These are phyloP conservation scores for Lypha dubia DNA, from an alignment of 2,888 invertebrate genomes.

Conservation along the genomic window DNA sequence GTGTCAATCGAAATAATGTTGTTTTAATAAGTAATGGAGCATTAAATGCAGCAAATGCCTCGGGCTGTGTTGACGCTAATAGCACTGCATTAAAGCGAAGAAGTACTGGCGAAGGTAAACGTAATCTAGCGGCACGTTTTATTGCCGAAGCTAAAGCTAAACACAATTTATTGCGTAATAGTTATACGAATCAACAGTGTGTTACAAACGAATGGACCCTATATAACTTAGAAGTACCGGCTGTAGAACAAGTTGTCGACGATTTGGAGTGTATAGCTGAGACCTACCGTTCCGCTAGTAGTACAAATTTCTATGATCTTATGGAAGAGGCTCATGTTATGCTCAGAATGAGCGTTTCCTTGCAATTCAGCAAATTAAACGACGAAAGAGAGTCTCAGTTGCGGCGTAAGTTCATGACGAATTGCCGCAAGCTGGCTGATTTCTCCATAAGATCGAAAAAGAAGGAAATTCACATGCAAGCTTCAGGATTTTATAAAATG, in stretches of 20 bases:
- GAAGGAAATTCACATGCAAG: conserved; percentile 81
- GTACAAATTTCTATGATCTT: conserved; percentile 88
- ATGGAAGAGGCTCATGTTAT: conserved; percentile 89
- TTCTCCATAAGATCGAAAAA: conserved; percentile 82
- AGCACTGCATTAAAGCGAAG: conserved; percentile 72
- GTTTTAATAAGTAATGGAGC: conserved; percentile 80
- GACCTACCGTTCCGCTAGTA: conserved; percentile 86
- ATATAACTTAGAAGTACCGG: conserved; percentile 88
- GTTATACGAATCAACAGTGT: conserved; percentile 73
- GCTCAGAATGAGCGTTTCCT: conserved; percentile 83
- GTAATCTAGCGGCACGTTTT: conserved; percentile 79
- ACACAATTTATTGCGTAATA: conserved; percentile 77
- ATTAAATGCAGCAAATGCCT: conserved; percentile 66
- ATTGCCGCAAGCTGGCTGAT: conserved; percentile 81
- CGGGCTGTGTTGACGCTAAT: conserved; percentile 69
- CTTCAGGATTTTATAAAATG: conserved; percentile 83
- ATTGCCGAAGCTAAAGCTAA: conserved; percentile 81
- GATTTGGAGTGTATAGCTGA: conserved; percentile 89
- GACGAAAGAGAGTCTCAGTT: conserved; percentile 77
- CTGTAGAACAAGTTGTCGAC: conserved; percentile 86
- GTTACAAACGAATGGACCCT: conserved; percentile 86
- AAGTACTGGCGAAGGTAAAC: conserved; percentile 75
- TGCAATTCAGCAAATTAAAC: conserved; percentile 78
- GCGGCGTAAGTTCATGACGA: conserved; percentile 78
- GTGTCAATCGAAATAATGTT: conserved; percentile 80